Conservation (phyloP, 1,140 invertebrate genomes). For the Tyrophagus putrescentiae region DNA sequence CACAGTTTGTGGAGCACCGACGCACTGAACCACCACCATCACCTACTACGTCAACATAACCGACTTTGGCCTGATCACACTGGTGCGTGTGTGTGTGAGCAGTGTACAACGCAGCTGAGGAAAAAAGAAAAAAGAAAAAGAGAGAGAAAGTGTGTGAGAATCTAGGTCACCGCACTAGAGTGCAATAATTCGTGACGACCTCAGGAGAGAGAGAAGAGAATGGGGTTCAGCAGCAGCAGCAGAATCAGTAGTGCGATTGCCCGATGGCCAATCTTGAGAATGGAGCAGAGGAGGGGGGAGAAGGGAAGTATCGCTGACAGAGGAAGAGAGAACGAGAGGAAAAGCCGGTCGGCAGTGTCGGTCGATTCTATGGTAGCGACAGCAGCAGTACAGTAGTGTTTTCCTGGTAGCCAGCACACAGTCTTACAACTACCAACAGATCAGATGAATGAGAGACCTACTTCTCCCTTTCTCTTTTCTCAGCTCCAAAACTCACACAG, state of each 20-base stretch:
- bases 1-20: background rate
- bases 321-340: too few relatives aligned
- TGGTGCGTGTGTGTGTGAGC: background rate
- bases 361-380: background rate
- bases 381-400: background rate
- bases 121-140: background rate
- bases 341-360: constrained; percentile 5
- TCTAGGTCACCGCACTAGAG: constrained; percentile 8
- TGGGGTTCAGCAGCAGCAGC: too few relatives aligned
- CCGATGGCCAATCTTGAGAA: constrained; percentile 10
- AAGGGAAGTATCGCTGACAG: background rate
- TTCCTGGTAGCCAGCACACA: too few relatives aligned
- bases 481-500: too few relatives aligned
- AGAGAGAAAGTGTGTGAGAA: too few relatives aligned
- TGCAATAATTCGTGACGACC: constrained; percentile 14
- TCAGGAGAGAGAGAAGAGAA: too few relatives aligned
- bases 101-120: background rate
- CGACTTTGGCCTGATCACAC: background rate
- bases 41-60: constrained; percentile 14
- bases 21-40: too few relatives aligned
- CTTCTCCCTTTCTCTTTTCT: too few relatives aligned
- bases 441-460: too few relatives aligned
- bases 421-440: too few relatives aligned
- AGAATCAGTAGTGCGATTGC: background rate
- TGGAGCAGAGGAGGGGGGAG: background rate